phyloP scores from a whole-genome alignment of 2,888 invertebrate species.

The Cataglyphis altisquamis region DNA sequence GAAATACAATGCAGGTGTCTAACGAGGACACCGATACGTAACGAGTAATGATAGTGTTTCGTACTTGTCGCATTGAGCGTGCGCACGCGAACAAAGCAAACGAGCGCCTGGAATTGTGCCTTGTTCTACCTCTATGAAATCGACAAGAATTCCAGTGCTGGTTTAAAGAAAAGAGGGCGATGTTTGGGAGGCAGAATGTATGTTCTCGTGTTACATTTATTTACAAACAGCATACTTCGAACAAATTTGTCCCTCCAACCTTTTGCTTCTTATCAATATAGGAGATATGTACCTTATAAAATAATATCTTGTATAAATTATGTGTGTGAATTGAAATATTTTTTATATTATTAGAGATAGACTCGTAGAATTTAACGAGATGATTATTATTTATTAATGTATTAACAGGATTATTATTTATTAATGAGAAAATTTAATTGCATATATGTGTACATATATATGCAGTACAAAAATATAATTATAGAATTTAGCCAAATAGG shows the following conservation, averaged over 20 bases:
- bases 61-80: constrained; percentile 35
- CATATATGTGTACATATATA: too few species aligned
- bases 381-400: too few species aligned
- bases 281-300: background rate
- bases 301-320: background rate
- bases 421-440: background rate
- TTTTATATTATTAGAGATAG: background rate
- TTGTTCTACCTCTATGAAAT: constrained; percentile 33
- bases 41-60: constrained; percentile 7
- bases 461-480: background rate
- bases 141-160: constrained; percentile 32
- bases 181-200: background rate
- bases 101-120: constrained; percentile 37
- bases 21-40: constrained; percentile 52
- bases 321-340: background rate
- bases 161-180: background rate
- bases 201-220: constrained; percentile 27
- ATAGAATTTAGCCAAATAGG: background rate
- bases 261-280: background rate
- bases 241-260: background rate
- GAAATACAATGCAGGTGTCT: constrained; percentile 39
- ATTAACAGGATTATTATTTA: background rate
- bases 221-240: constrained; percentile 6
- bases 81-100: constrained; percentile 2
- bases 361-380: too few species aligned